Base-by-base conservation (phyloP, 2,888 invertebrate genomes). In the Volucella inflata region DNA sequence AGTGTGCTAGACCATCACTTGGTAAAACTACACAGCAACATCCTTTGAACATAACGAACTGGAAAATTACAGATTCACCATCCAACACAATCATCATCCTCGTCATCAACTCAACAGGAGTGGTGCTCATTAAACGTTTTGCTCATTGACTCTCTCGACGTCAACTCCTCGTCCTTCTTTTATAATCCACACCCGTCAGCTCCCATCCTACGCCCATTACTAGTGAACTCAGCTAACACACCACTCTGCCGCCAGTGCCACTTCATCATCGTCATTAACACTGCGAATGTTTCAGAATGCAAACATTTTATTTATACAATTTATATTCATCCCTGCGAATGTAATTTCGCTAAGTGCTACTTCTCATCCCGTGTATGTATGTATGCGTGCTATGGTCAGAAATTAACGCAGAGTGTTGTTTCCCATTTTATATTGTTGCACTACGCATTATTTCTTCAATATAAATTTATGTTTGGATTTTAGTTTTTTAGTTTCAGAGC, bases 281-380 rank as follows among this genome's bases (percentile, higher is more conserved):
- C 65, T 82, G 77, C 60, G 71, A 82, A 72, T 82, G 71, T 77
- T 77, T 82, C 77, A 77, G 77, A 82, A 82, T 82, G 82, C 82
- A 82, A 77, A 82, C 82, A 82, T 82, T 82, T 82, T 82, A 82
- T 77, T 82, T 82, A 82, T 67, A 82, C 77, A 82, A 82, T 82
- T 82, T 82, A 77, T 76, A 76, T 82, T 71, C 67, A 77, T 77
- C 60, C 71, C 77, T 72, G 60, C 71, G 65, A 78, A 83, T 78
- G 78, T 83, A 83, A 83, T 83, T 83, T 83, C 74, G 68, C 74
- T 83, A 79, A 83, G 78, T 78, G 83, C 74, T 82, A 71, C 70
- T 82, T 36, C 59, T 67, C 71, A 21, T 46, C 14, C 21, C 14
- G 21, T 67, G 59, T 59, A 48, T 55, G 17, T 60, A n/a, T 44